Base-by-base conservation (phyloP, 1,140 invertebrate species). In the Neodiprion lecontei region DNA sequence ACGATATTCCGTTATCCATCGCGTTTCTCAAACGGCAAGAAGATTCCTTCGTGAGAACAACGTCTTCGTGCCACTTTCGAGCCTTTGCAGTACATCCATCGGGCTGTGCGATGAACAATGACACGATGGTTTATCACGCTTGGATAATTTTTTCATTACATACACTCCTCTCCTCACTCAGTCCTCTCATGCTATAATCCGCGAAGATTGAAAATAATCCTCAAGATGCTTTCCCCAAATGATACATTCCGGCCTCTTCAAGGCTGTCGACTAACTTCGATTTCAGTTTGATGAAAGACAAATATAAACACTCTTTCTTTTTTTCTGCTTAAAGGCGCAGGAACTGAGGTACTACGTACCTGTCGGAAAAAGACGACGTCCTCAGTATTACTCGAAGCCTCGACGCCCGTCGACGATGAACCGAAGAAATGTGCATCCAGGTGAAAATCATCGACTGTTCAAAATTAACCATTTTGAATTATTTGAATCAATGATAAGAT, bases 351-450 rank as follows among this genome's bases (percentile, higher is more conserved):
- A 83, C 50, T 23, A 81, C 2, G 82, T 81, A 21, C 80, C 81
- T 0, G 73, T 68, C 17, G 77, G 76, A 1, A 78, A 81, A 70
- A 79, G 83, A 67, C 82, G 80, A n/a, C 81, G 81, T 48, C 76
- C 74, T 23, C 83, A 82, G 69, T 74, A 81, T 9, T 81, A 82
- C n/a, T 72, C 72, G 0, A 17, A 73, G 66, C 68, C 80, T 17
- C 72, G 81, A 69, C 73, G 79, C 65, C 77, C 83, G 2, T 40
- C 76, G 7, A 50, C 74, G 0, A 75, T 78, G 12, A 88, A 87
- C 72, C 73, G 87, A 71, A 80, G 87, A 73, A 87, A 88, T 67
- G 82, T 88, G 76, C 84, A 83, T 50, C 71, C 81, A 80, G 86
- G 86, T 87, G 74, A 14, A 23, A 69, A 69, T 66, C 14, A 1